Conservation (phyloP, 2,113 vertebrate species). For the Scartelaos histophorus region DNA sequence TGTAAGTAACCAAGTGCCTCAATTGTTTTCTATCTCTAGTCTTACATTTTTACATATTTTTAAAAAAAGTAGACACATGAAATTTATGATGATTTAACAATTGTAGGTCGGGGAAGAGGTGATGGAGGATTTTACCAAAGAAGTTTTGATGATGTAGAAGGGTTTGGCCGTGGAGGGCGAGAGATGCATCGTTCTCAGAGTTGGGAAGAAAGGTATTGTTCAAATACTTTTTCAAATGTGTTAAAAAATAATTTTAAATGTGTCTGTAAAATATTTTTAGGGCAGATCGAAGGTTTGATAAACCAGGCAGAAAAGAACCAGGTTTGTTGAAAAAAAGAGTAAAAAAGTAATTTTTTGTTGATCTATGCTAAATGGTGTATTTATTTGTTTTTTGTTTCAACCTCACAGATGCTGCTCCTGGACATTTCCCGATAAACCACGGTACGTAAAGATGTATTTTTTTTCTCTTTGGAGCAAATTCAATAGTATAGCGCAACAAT, state of each 20-base stretch:
- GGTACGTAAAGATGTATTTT: conserved; percentile 62
- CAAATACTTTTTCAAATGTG: background rate
- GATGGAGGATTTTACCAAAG: conserved; percentile 99
- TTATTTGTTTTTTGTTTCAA: conserved; percentile 19
- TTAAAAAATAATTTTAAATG: background rate
- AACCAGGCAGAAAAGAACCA: conserved; percentile 97
- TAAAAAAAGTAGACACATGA: background rate
- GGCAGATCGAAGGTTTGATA: conserved; percentile 98
- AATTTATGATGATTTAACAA: background rate
- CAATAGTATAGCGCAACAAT: background rate
- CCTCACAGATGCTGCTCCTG: conserved; percentile 59
- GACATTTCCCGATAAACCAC: conserved; percentile 80
- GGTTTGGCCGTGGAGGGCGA: conserved; percentile 92
- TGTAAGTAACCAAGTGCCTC: background rate
- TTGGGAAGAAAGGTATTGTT: conserved; percentile 97
- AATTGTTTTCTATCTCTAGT: background rate
- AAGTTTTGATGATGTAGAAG: conserved; percentile 99
- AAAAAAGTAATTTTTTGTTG: too few species aligned
- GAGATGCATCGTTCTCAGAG: conserved; percentile 99
- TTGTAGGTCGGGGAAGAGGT: conserved; percentile 92
- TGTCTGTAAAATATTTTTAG: conserved; percentile 61
- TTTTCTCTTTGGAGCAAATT: too few species aligned
- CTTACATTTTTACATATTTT: background rate
- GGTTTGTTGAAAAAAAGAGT: conserved; percentile 87
- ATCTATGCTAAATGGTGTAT: background rate